Conservation (phyloP, 2,888 invertebrate genomes). For the Temnothorax rugatulus region DNA sequence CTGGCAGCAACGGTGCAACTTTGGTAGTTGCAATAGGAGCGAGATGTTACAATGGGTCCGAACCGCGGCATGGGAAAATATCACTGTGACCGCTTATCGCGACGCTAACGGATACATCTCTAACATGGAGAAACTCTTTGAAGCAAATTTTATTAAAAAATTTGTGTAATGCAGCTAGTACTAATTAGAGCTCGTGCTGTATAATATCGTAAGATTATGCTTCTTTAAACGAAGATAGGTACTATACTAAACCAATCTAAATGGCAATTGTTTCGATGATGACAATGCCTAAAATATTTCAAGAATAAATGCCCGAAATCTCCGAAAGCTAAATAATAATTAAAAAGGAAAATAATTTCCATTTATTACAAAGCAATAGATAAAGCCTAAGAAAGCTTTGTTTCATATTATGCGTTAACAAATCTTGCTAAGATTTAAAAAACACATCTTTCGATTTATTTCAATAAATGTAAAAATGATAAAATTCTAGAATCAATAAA, state of each 20-base stretch:
- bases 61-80: constrained; percentile 65
- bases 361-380: not conserved
- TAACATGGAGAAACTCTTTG: constrained; percentile 8
- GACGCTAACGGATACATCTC: constrained; percentile 56
- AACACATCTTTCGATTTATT: not conserved
- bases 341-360: not conserved
- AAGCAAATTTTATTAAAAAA: not conserved
- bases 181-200: not conserved
- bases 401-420: not conserved
- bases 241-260: not conserved
- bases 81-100: constrained; percentile 68
- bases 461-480: not conserved
- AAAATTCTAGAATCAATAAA: not conserved
- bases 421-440: not conserved
- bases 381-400: not conserved
- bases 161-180: not conserved
- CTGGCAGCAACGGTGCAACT: constrained; percentile 44
- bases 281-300: not conserved
- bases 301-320: not conserved
- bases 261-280: not conserved
- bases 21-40: constrained; percentile 59
- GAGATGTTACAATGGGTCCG: constrained; percentile 57
- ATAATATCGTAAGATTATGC: not conserved
- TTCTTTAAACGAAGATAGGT: not conserved
- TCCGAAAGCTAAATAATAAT: not conserved